Evolutionary conservation across 2,113 vertebrate species (phyloP).

Genomic region (Ariopsis seemanni): DNA sequence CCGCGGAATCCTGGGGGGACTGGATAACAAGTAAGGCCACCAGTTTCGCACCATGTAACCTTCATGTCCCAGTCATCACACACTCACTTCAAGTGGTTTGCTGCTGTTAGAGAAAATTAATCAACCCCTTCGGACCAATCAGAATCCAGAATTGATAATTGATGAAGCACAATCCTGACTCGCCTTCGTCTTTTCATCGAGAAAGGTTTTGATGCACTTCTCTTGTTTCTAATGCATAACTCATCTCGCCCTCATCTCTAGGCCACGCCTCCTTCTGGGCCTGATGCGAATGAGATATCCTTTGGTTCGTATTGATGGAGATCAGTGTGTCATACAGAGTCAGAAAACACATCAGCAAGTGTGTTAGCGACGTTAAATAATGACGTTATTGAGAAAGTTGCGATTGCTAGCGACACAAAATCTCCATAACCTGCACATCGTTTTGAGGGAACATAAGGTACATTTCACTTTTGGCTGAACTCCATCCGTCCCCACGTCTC

Average conservation of each 20-base stretch:
- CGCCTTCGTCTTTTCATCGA: not conserved
- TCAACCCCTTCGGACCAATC: not conserved
- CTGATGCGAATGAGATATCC: not conserved
- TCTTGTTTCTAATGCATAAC: not conserved
- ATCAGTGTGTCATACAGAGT: not conserved
- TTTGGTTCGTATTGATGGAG: not conserved
- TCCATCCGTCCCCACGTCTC: not conserved
- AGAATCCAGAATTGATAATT: not conserved
- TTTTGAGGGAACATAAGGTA: too few species aligned
- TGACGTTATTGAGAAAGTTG: too few species aligned
- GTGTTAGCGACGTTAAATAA: not conserved
- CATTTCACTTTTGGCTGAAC: constrained; percentile 6
- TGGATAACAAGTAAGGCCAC: not conserved
- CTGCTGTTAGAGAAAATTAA: not conserved
- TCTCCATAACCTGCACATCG: not conserved
- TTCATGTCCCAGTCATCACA: not conserved
- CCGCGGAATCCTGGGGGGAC: too few species aligned
- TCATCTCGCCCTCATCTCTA: not conserved
- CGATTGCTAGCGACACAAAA: not conserved
- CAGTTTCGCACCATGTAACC: not conserved
- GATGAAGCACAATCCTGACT: not conserved
- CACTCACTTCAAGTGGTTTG: not conserved
- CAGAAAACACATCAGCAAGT: not conserved
- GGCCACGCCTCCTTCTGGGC: not conserved
- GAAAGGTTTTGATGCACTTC: not conserved